phyloP scores from a whole-genome alignment of 2,113 vertebrate genomes.

The Lamprotornis superbus region DNA sequence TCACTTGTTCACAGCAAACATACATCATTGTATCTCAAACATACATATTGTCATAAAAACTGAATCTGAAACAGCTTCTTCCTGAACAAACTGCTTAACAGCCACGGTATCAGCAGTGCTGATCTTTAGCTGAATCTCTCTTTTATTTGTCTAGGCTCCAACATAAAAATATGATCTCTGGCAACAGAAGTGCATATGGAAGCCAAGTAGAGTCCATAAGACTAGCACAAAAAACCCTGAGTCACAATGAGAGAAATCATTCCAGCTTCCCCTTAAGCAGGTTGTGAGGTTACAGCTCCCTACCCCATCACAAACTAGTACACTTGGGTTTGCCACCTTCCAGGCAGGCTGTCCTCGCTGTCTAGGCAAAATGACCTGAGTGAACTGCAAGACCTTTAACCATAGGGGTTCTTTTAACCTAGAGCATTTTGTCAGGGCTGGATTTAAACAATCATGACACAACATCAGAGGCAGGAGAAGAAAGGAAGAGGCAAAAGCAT shows the following conservation, averaged over 20 bases:
- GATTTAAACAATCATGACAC: not conserved
- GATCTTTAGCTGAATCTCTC: not conserved
- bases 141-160: conserved; percentile 7
- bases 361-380: not conserved
- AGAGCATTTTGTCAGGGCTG: not conserved
- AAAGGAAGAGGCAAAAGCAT: not conserved
- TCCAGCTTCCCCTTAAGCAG: not conserved
- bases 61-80: not conserved
- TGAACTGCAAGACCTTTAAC: not conserved
- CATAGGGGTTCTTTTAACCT: not conserved
- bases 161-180: conserved; percentile 7
- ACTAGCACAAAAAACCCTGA: not conserved
- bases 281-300: not conserved
- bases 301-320: not conserved
- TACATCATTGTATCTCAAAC: not conserved
- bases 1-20: not conserved
- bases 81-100: not conserved
- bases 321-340: rapidly evolving
- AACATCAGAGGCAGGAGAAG: not conserved
- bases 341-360: rapidly evolving
- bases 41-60: not conserved
- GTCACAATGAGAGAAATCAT: not conserved
- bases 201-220: not conserved
- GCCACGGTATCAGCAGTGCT: not conserved
- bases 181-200: not conserved